A percentile compares a stretch with the other conserved stretches of the same genome.
Conservation (phyloP, 1,140 invertebrate species). For the Ericerus pela region DNA sequence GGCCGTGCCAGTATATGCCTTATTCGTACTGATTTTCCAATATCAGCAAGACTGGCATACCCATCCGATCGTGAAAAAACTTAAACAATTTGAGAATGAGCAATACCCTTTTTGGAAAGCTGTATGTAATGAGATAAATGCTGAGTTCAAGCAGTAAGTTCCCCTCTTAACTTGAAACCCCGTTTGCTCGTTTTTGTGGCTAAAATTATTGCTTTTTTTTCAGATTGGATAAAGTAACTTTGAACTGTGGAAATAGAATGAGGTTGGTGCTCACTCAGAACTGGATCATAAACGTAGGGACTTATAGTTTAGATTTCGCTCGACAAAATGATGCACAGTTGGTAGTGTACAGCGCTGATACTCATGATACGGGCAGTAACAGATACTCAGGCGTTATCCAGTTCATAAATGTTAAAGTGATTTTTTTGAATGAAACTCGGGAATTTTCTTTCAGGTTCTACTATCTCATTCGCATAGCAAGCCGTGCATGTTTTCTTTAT, state of each 20-base stretch:
- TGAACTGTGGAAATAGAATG: constrained; percentile 48
- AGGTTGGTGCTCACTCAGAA: constrained; percentile 53
- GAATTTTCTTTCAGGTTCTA: not conserved
- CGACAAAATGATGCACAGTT: constrained; percentile 64
- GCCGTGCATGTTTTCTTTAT: no score
- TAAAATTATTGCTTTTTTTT: constrained; percentile 25
- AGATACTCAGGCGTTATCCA: constrained; percentile 46
- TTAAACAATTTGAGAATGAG: constrained; percentile 43
- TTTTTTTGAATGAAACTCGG: constrained; percentile 20
- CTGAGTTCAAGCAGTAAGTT: constrained; percentile 53
- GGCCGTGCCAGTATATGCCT: constrained; percentile 33
- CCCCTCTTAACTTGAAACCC: no score
- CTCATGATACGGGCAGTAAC: constrained; percentile 45
- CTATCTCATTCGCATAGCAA: not conserved
- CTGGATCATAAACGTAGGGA: not conserved
- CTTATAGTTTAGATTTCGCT: constrained; percentile 35
- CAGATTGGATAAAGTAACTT: constrained; percentile 58
- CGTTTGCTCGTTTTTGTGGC: constrained; percentile 22
- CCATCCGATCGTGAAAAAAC: constrained; percentile 56
- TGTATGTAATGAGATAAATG: constrained; percentile 56
- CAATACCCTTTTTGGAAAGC: constrained; percentile 43
- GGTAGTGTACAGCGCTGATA: constrained; percentile 54
- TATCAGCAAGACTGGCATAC: constrained; percentile 43
- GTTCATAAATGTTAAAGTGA: constrained; percentile 67
- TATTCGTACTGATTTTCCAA: constrained; percentile 31